These are phyloP conservation scores for Oryzaephilus surinamensis DNA, from an alignment of 1,140 invertebrate genomes.

Conservation along the genomic window DNA sequence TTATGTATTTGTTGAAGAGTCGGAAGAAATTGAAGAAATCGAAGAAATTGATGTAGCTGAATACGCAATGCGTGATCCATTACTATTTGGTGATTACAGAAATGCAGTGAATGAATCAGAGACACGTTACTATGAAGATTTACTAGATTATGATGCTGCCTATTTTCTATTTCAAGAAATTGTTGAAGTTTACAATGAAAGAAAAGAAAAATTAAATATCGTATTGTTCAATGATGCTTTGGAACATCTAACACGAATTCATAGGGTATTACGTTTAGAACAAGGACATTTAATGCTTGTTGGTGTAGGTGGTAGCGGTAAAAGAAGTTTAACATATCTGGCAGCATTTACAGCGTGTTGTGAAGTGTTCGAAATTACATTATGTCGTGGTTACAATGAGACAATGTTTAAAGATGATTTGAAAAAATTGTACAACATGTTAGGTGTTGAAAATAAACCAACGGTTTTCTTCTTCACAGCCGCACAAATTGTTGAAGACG, in stretches of 20 bases:
- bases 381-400: conserved; percentile 74
- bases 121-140: conserved; percentile 73
- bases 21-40: conserved; percentile 34
- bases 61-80: conserved; percentile 64
- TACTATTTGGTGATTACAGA: conserved; percentile 72
- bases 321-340: conserved; percentile 59
- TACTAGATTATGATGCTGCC: conserved; percentile 78
- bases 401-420: conserved; percentile 73
- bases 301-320: conserved; percentile 78
- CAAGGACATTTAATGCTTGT: conserved; percentile 74
- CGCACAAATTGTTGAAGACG: conserved; percentile 65
- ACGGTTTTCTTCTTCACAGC: conserved; percentile 77
- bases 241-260: conserved; percentile 76
- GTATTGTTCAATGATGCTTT: conserved; percentile 85
- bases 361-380: conserved; percentile 71
- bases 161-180: conserved; percentile 81
- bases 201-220: conserved; percentile 52
- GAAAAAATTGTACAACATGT: conserved; percentile 62
- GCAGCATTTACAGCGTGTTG: conserved; percentile 67
- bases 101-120: conserved; percentile 72
- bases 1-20: conserved; percentile 20
- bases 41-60: conserved; percentile 46
- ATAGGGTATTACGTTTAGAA: conserved; percentile 71
- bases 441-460: conserved; percentile 67
- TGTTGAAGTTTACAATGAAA: conserved; percentile 74